Percentiles rank a stretch among this genome's conserved stretches.
Evolutionary conservation across 2,113 vertebrate genomes (phyloP).

Genomic region (Lepus americanus): DNA sequence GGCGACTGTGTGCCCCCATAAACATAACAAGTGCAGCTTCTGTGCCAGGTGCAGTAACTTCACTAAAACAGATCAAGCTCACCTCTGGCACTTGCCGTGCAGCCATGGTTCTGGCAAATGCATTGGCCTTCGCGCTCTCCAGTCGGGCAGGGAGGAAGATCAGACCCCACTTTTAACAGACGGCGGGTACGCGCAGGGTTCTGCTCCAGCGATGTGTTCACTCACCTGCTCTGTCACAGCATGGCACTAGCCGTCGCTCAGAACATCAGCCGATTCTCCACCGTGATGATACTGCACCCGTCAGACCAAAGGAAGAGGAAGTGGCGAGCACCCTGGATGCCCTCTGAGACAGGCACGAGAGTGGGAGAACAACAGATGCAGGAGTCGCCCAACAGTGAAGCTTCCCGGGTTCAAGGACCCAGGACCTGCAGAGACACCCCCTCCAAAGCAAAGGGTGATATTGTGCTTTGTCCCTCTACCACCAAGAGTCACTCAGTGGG

Average conservation of each 20-base stretch:
- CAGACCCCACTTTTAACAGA: background rate
- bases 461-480: background rate
- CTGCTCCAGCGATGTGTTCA: background rate
- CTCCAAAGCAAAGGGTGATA: background rate
- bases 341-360: background rate
- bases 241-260: background rate
- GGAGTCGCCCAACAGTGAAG: background rate
- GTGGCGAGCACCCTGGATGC: background rate
- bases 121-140: background rate
- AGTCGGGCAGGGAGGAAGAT: background rate
- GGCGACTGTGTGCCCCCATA: background rate
- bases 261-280: background rate
- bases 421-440: background rate
- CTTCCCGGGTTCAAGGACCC: background rate
- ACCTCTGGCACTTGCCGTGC: background rate
- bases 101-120: background rate
- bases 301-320: background rate
- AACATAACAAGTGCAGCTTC: background rate
- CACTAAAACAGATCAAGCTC: background rate
- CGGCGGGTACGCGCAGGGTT: too few species aligned
- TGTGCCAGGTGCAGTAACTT: background rate
- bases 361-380: background rate
- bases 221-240: background rate
- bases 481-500: background rate
- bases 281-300: background rate